A percentile compares a stretch with the other conserved stretches of the same genome.
Conservation (phyloP, 2,888 invertebrate genomes). For the Trichacis sp. region DNA sequence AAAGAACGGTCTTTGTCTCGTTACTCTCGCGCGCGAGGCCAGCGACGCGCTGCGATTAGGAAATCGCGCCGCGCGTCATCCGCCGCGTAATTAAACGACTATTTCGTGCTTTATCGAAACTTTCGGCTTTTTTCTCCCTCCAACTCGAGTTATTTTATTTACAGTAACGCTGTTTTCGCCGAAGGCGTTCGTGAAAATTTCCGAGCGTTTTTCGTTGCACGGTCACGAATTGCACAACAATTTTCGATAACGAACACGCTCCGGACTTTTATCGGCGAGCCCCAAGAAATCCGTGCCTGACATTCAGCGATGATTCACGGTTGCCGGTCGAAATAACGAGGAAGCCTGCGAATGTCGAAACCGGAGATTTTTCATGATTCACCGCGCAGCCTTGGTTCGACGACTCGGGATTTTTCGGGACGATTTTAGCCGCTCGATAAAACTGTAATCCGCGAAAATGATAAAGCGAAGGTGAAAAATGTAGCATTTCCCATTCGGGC, state of each 20-base stretch:
- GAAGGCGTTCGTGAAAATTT: not conserved
- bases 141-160: too few relatives aligned
- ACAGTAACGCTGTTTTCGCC: not conserved
- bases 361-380: conserved; percentile 53
- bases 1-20: conserved; percentile 30
- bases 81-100: conserved; percentile 23
- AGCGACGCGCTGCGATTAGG: conserved; percentile 38
- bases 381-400: conserved; percentile 38
- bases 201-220: not conserved
- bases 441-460: not conserved
- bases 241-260: conserved; percentile 3
- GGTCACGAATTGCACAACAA: conserved; percentile 1
- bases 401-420: too few relatives aligned
- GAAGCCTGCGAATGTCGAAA: conserved; percentile 37
- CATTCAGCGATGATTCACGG: conserved; percentile 28
- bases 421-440: not conserved
- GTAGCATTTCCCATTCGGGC: not conserved
- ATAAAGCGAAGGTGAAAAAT: conserved; percentile 1
- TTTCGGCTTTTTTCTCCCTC: conserved; percentile 6
- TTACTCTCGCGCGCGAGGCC: conserved; percentile 35
- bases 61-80: conserved; percentile 36
- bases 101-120: conserved; percentile 3
- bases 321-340: conserved; percentile 33
- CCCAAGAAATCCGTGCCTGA: conserved; percentile 5
- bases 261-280: conserved; percentile 4